phyloP scores from a whole-genome alignment of 2,113 vertebrate species.

The Equus przewalskii region DNA sequence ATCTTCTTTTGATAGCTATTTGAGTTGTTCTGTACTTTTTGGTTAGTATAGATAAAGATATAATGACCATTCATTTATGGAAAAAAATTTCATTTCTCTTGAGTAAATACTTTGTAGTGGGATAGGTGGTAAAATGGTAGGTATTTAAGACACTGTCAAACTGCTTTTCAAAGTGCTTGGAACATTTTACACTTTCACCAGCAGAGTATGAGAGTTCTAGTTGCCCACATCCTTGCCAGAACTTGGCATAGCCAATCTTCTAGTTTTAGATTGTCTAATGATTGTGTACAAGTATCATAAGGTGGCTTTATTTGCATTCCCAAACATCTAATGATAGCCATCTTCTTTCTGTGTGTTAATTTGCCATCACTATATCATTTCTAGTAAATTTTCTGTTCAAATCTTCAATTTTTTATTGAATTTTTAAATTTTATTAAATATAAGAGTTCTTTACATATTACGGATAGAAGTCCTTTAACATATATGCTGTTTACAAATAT shows the following conservation, averaged over 20 bases:
- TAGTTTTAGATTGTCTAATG: neutral
- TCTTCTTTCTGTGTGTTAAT: neutral
- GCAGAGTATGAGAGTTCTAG: too few species aligned
- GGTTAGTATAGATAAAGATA: neutral
- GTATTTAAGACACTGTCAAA: too few species aligned
- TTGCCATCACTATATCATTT: neutral
- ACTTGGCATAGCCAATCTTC: neutral
- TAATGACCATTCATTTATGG: neutral
- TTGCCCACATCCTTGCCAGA: neutral
- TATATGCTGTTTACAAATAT: neutral
- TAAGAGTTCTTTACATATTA: neutral
- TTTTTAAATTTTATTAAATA: neutral
- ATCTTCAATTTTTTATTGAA: neutral
- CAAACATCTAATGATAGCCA: neutral
- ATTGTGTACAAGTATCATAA: neutral
- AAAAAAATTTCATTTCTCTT: neutral
- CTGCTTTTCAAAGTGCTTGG: too few species aligned
- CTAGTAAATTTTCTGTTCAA: neutral
- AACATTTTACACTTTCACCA: too few species aligned
- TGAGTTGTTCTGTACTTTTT: neutral
- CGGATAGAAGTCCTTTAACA: neutral
- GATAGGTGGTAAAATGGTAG: too few species aligned
- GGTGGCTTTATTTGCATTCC: neutral
- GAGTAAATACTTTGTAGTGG: too few species aligned
- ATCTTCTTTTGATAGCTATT: neutral